Conservation (phyloP, 2,113 vertebrate genomes). For the Speoplatyrhinus poulsoni region DNA sequence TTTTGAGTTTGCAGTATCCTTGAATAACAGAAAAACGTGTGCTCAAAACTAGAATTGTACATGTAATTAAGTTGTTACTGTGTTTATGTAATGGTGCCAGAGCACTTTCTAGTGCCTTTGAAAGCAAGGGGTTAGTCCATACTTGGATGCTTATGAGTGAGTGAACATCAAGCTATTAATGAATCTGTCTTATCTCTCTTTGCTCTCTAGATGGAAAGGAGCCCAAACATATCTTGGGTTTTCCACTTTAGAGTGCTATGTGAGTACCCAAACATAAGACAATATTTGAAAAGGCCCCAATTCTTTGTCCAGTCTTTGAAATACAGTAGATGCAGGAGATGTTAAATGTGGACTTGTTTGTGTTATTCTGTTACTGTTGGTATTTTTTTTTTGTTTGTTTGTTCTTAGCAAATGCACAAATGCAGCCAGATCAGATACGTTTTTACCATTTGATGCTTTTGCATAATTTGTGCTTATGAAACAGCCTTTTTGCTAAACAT, state of each 20-base stretch:
- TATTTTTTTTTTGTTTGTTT: background rate
- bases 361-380: too few relatives aligned
- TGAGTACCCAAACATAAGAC: slow-evolving; percentile 71
- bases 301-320: too few relatives aligned
- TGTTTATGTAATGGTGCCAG: background rate
- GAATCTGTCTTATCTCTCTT: background rate
- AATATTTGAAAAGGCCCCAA: background rate
- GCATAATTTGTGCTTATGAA: slow-evolving; percentile 1
- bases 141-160: background rate
- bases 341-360: too few relatives aligned
- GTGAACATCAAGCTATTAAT: background rate
- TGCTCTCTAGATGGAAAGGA: slow-evolving; percentile 90
- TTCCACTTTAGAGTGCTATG: slow-evolving; percentile 94
- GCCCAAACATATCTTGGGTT: slow-evolving; percentile 96
- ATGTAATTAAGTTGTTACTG: background rate
- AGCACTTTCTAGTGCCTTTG: background rate
- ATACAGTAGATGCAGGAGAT: background rate
- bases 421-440: background rate
- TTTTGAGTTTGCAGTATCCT: background rate
- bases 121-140: background rate
- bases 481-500: slow-evolving; percentile 12
- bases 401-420: background rate
- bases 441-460: background rate
- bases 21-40: background rate
- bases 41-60: background rate